Conservation (phyloP, 2,797 vertebrate genomes). For the Hoplostethus mediterraneus region DNA sequence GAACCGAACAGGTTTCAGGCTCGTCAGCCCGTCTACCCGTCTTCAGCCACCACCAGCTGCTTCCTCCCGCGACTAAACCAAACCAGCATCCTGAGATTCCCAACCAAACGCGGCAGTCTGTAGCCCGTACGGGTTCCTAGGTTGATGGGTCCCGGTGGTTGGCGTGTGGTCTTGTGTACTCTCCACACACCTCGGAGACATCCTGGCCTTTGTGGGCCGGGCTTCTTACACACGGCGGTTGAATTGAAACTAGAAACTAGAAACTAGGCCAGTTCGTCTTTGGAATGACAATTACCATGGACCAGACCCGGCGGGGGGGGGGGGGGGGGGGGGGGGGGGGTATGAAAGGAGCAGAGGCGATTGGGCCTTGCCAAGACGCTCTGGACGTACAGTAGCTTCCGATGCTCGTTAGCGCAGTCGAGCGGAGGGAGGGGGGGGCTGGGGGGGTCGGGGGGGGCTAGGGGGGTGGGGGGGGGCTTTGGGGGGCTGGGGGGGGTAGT, state of each 20-base stretch:
- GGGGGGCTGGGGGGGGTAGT: not conserved
- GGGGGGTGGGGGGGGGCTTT: not conserved
- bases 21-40: too few species aligned
- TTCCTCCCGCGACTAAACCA: too few species aligned
- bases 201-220: constrained; percentile 68
- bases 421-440: constrained; percentile 54
- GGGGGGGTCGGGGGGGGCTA: constrained; percentile 39
- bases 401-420: constrained; percentile 88
- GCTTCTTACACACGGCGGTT: constrained; percentile 77
- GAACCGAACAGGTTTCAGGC: too few species aligned
- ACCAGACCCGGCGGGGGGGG: constrained; percentile 75
- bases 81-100: not conserved
- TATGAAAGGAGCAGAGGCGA: constrained; percentile 82
- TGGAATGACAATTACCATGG: constrained; percentile 93
- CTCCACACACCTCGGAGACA: constrained; percentile 61
- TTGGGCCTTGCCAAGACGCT: constrained; percentile 78
- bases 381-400: constrained; percentile 87
- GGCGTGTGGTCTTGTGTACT: too few species aligned
- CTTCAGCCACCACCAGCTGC: too few species aligned
- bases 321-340: constrained; percentile 43
- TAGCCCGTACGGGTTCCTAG: too few species aligned
- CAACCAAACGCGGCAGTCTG: too few species aligned
- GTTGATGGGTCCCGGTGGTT: too few species aligned
- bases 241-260: constrained; percentile 93
- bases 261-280: constrained; percentile 93